Evolutionary conservation across 2,797 vertebrate genomes (phyloP).

Genomic region (Enteromius anoplus): DNA sequence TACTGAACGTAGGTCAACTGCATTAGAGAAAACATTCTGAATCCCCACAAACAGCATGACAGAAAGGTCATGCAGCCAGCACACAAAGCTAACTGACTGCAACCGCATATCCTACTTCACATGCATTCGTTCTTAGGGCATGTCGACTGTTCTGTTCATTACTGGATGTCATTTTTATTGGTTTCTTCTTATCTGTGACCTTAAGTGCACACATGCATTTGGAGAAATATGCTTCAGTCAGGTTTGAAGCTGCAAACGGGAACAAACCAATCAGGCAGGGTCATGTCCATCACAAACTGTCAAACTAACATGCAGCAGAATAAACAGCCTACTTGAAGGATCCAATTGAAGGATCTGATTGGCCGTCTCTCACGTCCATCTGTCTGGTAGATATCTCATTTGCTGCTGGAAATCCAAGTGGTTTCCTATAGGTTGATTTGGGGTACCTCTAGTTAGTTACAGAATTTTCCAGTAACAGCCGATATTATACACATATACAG

Average conservation of each 20-base stretch:
- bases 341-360: slow-evolving; percentile 60
- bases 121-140: slow-evolving; percentile 35
- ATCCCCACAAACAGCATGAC: neutral
- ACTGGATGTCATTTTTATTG: neutral
- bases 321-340: slow-evolving; percentile 61
- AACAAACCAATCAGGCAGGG: slow-evolving; percentile 46
- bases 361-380: slow-evolving; percentile 65
- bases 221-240: slow-evolving; percentile 18
- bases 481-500: neutral
- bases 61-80: slow-evolving; percentile 45
- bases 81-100: slow-evolving; percentile 10
- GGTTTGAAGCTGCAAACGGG: slow-evolving; percentile 23
- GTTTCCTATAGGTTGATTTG: slow-evolving; percentile 64
- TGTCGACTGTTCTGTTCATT: neutral
- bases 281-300: slow-evolving; percentile 38
- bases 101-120: slow-evolving; percentile 33
- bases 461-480: neutral
- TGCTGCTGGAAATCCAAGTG: slow-evolving; percentile 65
- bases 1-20: neutral
- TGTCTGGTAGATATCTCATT: slow-evolving; percentile 63
- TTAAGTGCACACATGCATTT: slow-evolving; percentile 55
- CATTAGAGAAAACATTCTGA: neutral
- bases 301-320: slow-evolving; percentile 61
- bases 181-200: slow-evolving; percentile 3
- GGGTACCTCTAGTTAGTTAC: slow-evolving; percentile 55